Evolutionary conservation across 2,113 vertebrate species (phyloP).

Genomic region (Hemiprocne comata): DNA sequence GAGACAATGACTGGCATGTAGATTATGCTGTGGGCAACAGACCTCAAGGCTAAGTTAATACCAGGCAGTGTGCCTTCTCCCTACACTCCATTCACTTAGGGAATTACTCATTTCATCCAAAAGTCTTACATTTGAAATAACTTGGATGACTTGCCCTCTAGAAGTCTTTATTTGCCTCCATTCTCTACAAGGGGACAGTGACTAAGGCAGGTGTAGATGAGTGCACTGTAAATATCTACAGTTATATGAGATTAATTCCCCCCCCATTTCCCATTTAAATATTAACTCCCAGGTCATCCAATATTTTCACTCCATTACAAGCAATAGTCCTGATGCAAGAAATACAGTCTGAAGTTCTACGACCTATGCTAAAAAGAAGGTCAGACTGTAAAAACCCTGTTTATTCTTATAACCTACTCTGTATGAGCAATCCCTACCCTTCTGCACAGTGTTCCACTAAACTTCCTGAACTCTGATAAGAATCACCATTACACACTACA

Average conservation of each 20-base stretch:
- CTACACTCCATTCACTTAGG: not conserved
- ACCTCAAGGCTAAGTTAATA: not conserved
- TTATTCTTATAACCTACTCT: not conserved
- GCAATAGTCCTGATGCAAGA: not conserved
- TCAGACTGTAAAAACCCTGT: not conserved
- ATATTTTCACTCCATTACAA: constrained; percentile 16
- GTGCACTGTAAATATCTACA: not conserved
- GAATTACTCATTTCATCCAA: not conserved
- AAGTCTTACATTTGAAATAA: not conserved
- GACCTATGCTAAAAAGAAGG: not conserved
- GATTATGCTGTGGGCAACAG: not conserved
- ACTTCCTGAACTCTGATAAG: not conserved
- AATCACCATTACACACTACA: not conserved
- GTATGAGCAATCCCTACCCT: not conserved
- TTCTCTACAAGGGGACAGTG: not conserved
- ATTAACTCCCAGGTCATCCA: not conserved
- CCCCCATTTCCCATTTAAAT: not conserved
- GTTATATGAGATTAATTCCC: not conserved
- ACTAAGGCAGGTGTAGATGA: not conserved
- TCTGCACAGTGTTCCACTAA: not conserved
- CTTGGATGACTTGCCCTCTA: not conserved
- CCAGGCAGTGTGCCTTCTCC: not conserved
- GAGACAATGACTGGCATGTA: not conserved
- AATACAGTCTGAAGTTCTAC: not conserved
- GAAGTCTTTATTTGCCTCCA: not conserved